Base-by-base conservation (phyloP, 2,797 vertebrate genomes). In the Brachymystax lenok region DNA sequence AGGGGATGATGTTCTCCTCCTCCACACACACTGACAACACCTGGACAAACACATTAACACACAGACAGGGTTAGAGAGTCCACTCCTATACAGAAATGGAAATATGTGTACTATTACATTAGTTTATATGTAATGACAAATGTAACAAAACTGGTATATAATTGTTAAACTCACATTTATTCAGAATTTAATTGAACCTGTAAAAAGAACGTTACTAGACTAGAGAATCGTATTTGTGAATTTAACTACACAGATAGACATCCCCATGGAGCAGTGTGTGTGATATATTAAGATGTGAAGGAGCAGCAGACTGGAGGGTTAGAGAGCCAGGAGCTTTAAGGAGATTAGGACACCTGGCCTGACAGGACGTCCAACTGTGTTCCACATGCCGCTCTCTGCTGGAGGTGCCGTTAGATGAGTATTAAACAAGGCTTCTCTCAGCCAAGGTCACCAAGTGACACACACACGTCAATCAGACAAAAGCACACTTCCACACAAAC, bases 21-120 rank as follows among this genome's bases (percentile, higher is more conserved):
- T 99, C 98, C 76, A 99, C 97, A 74, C 97, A 99, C 4, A 99
- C 98, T 0, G 98, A 99, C 1, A 99, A 93, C 81, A 99, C 98
- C 97, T 99, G 30, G 7, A 24, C 28, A 59, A 74, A 84, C n/a
- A 80, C 10, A 69, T 40, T 72, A 1, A 72, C 5, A 71, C 13
- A 73, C 52, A 33, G n/a, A 24, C 24, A 28, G 27, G 27, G 7
- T 28, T 56, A 30, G 6, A 54, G 2, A 30, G 2, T 4, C 1
- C 10, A 71, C 13, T 13, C 16, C 3, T 12, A 59, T 61, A 30
- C 67, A 40, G 17, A 35, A 8, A 40, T 17, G n/a, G 6, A 19
- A 10, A n/a, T 8, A 21, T 21, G 56, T 59, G 56, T n/a, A 21
- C 40, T 13, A 46, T 46, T 46, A 46, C 40, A 46, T 46, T 12